These are phyloP conservation scores for Pantherophis guttatus DNA, from an alignment of 2,113 vertebrate genomes.

Conservation along the genomic window DNA sequence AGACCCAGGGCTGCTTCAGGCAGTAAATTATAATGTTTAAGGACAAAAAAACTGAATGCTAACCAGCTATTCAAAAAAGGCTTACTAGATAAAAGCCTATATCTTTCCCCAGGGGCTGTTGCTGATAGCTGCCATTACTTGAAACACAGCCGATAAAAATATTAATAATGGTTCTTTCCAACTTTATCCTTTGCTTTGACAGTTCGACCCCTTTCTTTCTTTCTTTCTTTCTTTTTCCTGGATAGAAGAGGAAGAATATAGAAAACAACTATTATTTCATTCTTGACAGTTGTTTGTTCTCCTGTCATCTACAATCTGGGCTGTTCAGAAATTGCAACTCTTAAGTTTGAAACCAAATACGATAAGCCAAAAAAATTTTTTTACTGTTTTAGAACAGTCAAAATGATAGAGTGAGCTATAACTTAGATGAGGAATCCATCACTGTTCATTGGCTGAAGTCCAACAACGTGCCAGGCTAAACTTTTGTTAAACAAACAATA, in stretches of 20 bases:
- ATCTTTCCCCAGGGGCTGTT: neutral
- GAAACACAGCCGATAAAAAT: slow-evolving; percentile 28
- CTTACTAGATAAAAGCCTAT: slow-evolving; percentile 15
- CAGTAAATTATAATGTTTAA: slow-evolving; percentile 39
- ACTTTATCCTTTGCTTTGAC: slow-evolving; percentile 10
- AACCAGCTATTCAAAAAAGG: slow-evolving; percentile 20
- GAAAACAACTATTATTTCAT: neutral
- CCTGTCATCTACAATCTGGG: neutral
- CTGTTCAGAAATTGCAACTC: neutral
- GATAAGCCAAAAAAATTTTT: neutral
- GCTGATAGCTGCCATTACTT: slow-evolving; percentile 12
- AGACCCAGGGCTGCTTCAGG: slow-evolving; percentile 2
- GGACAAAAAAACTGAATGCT: slow-evolving; percentile 25
- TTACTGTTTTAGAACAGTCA: neutral
- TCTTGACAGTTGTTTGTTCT: neutral
- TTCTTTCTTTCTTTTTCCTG: neutral
- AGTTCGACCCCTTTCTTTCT: neutral
- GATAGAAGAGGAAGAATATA: neutral
- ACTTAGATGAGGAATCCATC: neutral
- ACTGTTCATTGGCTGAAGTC: neutral
- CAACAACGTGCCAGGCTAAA: neutral
- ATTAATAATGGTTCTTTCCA: slow-evolving; percentile 3
- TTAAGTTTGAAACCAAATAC: neutral
- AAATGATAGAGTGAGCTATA: neutral
- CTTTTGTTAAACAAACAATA: neutral